Evolutionary conservation across 2,113 vertebrate genomes (phyloP).

Genomic region (Tragelaphus imberbis): DNA sequence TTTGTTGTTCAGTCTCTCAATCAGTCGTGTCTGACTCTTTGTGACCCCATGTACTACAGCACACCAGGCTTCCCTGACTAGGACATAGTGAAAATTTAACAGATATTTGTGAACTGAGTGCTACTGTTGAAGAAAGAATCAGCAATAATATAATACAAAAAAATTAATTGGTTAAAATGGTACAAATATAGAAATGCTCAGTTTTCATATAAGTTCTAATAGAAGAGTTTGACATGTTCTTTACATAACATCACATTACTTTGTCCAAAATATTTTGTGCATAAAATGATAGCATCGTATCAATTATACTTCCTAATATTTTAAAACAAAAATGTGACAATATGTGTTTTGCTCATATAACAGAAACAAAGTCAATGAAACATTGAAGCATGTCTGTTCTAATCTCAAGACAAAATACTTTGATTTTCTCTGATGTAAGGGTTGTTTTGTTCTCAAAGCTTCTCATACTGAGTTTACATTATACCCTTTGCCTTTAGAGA

Average conservation of each 20-base stretch:
- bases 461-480: constrained; percentile 31
- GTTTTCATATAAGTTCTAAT: neutral
- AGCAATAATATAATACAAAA: neutral
- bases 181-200: neutral
- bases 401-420: neutral
- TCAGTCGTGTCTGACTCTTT: neutral
- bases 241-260: neutral
- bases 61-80: neutral
- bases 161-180: constrained; percentile 15
- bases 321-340: neutral
- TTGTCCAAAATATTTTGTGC: neutral
- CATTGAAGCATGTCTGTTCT: neutral
- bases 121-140: neutral
- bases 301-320: neutral
- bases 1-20: neutral
- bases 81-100: neutral
- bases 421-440: neutral
- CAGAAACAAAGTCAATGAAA: neutral
- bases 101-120: neutral
- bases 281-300: neutral
- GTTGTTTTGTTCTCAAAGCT: neutral
- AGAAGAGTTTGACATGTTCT: neutral
- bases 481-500: constrained; percentile 24
- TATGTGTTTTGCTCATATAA: neutral
- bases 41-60: neutral